Conservation (phyloP, 1,140 invertebrate genomes). For the Macrosteles quadrilineatus region DNA sequence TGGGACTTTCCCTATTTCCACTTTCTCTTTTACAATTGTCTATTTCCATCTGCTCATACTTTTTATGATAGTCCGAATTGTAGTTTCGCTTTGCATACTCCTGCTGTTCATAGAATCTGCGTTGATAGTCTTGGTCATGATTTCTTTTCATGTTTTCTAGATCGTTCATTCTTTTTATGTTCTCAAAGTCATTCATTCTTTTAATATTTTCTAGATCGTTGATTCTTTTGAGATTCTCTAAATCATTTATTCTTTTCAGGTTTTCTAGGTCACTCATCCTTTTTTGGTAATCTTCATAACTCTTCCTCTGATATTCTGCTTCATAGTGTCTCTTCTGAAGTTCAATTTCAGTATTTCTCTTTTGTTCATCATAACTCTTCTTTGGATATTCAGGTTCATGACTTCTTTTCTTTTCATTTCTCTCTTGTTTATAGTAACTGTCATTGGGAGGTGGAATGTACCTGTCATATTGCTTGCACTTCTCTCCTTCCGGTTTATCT, state of each 20-base stretch:
- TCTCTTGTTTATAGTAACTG: background rate
- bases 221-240: background rate
- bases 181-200: background rate
- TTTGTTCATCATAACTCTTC: background rate
- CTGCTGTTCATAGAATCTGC: background rate
- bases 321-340: constrained; percentile 1
- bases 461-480: background rate
- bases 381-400: constrained; percentile 1
- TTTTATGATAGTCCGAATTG: background rate
- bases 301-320: background rate
- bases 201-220: background rate
- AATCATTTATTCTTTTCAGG: background rate
- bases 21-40: background rate
- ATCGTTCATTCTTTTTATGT: background rate
- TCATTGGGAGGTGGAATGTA: background rate
- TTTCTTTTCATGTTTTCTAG: background rate
- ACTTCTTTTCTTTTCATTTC: constrained; percentile 3
- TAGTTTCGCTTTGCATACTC: background rate
- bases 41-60: background rate
- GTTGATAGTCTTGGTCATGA: background rate
- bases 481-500: background rate
- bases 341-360: background rate
- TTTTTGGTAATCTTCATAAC: background rate
- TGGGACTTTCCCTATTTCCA: background rate
- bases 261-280: background rate